Evolutionary conservation across 2,888 invertebrate species (phyloP), one percentile per base, ranked within the genome.

Genomic region (Sabellastarte sp.): DNA sequence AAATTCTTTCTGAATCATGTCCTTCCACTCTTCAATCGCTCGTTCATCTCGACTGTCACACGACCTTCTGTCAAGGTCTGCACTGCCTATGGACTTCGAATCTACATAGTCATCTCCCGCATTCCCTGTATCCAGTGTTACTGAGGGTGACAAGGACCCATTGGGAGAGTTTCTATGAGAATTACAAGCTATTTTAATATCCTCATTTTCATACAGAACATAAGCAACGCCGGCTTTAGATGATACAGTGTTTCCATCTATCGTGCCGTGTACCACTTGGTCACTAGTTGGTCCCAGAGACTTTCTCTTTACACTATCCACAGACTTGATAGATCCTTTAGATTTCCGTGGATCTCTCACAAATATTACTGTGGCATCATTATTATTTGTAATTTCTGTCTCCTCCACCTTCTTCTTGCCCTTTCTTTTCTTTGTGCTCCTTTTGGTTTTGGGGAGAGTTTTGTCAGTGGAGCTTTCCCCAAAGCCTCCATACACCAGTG

Each of bases 381-480:
- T 41, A 41, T 41, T 41, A 15, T 15, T 10, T 20, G 10, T 41
- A 20, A 15, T 41, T 15, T 41, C 20, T 15, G 10, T 41, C 10
- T 10, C 41, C 41, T 41, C 41, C 20, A 15, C 20, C 20, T 41
- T 10, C 41, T 41, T 41, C 20, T 41, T 41, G 10, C 10, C 41
- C 10, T 20, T 41, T 20, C 20, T 41, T 41, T 41, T 41, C 41
- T 10, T 15, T 10, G 10, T 15, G 41, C 41, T 41, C 10, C 20
- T 41, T 41, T 41, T 41, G 41, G 41, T 20, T 15, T 20, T 10
- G 53, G 31, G 51, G 33, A 63, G 33, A 5, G 62, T 62, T 3
- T 50, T 24, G 28, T 63, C 63, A 3, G 63, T 63, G 20, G 64
- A 60, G 50, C 60, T 65, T 55, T 64, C 65, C 4, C 65, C 67